Evolutionary conservation across 2,797 vertebrate species (phyloP), one percentile per base, ranked within the genome.

Genomic region (Bradypodion ventrale): DNA sequence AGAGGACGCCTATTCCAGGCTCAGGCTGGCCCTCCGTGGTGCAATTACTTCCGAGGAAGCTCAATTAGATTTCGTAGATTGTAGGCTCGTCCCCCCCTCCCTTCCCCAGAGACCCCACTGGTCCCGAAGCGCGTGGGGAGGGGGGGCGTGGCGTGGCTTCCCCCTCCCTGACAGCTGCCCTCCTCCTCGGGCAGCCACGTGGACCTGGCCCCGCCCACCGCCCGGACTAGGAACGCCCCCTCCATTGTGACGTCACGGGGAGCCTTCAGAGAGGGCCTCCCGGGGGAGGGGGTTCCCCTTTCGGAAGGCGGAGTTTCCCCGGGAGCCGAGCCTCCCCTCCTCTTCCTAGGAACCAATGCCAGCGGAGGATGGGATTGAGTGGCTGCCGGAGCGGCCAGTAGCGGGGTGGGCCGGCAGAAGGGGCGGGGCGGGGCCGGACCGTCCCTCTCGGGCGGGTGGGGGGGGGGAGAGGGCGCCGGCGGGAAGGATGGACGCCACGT

Each of bases 171-270:
- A 4, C 19, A 27, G 32, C 75, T 1, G 56, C 23, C n/a, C 42
- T 16, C 27, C 12, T 2, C 40, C 4, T 16, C 13, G 7, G 12
- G 3, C 6, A 5, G 35, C n/a, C 37, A 46, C 46, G 60, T 56
- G 49, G 23, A 4, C 8, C 1, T 7, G 15, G 15, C 44, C 37
- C 62, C 70, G 12, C 77, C 83, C 59, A 4, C 25, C 2, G 0
- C 5, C 19, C 7, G 32, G 68, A n/a, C n/a, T 49, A 42, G 66
- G 25, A 7, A 25, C 44, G 16, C 37, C 19, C 4, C 25, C 5
- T 32, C 35, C 49, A 7, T 77, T 76, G 84, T 82, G 79, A 82
- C 73, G 79, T 72, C 84, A 77, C 84, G 84, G 79, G n/a, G n/a
- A n/a, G n/a, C n/a, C n/a, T n/a, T n/a, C n/a, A n/a, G n/a, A n/a